Conservation (phyloP, 2,113 vertebrate genomes). For the Glaucidium brasilianum region DNA sequence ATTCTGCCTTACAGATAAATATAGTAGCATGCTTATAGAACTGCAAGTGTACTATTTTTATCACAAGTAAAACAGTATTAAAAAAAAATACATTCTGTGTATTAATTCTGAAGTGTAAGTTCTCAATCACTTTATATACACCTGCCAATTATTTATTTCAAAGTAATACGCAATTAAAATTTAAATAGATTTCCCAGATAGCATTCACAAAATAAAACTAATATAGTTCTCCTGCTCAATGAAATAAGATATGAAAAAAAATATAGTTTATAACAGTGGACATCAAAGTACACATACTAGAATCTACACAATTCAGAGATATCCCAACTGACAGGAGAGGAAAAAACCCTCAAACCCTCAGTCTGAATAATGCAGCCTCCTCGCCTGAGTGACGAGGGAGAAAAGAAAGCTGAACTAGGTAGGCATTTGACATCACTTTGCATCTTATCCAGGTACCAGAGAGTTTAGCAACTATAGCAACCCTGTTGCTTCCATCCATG, state of each 20-base stretch:
- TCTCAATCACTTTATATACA: neutral
- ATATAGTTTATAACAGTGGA: rapidly evolving
- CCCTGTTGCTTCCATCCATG: neutral
- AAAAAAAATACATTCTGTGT: neutral
- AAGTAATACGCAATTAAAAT: neutral
- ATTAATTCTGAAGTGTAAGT: neutral
- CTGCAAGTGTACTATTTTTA: neutral
- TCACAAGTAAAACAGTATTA: neutral
- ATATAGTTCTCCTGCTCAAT: neutral
- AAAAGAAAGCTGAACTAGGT: neutral
- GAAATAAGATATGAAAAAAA: neutral
- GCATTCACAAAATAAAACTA: neutral
- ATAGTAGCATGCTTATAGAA: neutral
- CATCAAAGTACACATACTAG: neutral
- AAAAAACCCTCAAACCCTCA: neutral
- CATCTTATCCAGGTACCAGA: neutral
- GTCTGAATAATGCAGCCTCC: neutral
- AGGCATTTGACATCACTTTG: neutral
- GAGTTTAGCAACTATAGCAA: neutral
- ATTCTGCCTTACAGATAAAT: neutral
- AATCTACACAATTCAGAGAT: neutral
- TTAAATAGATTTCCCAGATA: neutral
- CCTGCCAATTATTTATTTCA: neutral
- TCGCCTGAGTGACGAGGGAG: neutral
- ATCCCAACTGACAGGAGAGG: neutral